Evolutionary conservation across 2,888 invertebrate genomes (phyloP), one percentile per base, ranked within the genome.

Genomic region (Trachelus stipa): DNA sequence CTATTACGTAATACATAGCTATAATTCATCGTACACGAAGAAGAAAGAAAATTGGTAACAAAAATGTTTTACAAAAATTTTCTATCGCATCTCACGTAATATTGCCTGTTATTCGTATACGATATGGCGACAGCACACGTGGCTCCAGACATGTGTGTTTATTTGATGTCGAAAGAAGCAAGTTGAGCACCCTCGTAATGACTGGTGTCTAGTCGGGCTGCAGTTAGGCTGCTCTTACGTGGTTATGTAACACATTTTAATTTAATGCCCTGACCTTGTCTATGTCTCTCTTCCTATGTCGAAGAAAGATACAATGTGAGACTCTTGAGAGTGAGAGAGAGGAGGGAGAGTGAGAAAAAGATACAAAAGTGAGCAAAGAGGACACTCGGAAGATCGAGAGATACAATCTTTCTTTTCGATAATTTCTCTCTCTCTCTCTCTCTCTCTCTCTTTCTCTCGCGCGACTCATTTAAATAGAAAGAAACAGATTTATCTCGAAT

Each of bases 181-280:
- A 84, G 86, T 88, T 88, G 87, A 88, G 88, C 84, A 87, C 87
- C 88, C 85, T 83, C 83, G 85, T 88, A 89, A 89, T 89, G 81
- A 87, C 86, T 84, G 86, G 88, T 87, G 89, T 88, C 89, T 89
- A 87, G 88, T 87, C 88, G 81, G 83, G 79, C 82, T 85, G 88
- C 87, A 87, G 83, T 87, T 87, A 84, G 79, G 85, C 79, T 75
- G 86, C 85, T 88, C 85, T 87, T 85, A 85, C 83, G 84, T 82
- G 83, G 84, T 89, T 89, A 89, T 87, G 89, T 86, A 88, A 89
- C 87, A 86, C 87, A 89, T 87, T 89, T 88, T 83, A 88, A 89
- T 89, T 87, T 86, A 88, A 87, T 85, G 85, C 87, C 86, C 85
- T 88, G 89, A 89, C 90, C 90, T 90, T 90, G 89, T 89, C 89